A percentile compares a stretch with the other conserved stretches of the same genome.
Conservation (phyloP, 2,797 vertebrate genomes). For the Synanceia verrucosa region DNA sequence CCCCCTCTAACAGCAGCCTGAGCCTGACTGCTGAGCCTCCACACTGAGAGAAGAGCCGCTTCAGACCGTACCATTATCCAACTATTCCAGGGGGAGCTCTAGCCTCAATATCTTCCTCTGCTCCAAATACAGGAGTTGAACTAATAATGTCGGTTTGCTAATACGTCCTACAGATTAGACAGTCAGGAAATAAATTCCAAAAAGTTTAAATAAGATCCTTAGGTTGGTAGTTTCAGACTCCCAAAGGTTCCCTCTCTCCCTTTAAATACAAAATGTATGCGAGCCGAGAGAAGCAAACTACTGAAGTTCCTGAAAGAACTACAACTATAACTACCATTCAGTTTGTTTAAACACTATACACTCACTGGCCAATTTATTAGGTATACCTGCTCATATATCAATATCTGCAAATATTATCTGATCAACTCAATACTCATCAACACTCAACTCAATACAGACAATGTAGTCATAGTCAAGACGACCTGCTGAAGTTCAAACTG, state of each 20-base stretch:
- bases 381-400: no score
- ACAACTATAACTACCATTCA: not conserved
- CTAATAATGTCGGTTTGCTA: not conserved
- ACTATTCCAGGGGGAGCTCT: constrained; percentile 57
- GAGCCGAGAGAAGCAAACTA: no score
- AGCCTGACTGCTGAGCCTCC: constrained; percentile 27
- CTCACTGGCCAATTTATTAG: no score
- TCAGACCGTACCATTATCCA: constrained; percentile 72
- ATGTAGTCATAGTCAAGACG: no score
- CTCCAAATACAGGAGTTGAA: not conserved
- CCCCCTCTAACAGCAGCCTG: constrained; percentile 34
- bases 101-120: not conserved
- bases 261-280: not conserved
- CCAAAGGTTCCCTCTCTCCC: not conserved
- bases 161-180: not conserved
- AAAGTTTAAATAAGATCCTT: not conserved
- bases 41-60: constrained; percentile 36
- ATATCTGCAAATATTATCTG: no score
- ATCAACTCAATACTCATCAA: no score
- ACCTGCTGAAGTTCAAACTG: no score
- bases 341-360: no score
- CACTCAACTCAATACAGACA: no score
- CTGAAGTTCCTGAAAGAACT: not conserved
- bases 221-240: not conserved
- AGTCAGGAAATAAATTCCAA: not conserved